phyloP scores from a whole-genome alignment of 2,888 invertebrate species.

The Trimorus sp. region DNA sequence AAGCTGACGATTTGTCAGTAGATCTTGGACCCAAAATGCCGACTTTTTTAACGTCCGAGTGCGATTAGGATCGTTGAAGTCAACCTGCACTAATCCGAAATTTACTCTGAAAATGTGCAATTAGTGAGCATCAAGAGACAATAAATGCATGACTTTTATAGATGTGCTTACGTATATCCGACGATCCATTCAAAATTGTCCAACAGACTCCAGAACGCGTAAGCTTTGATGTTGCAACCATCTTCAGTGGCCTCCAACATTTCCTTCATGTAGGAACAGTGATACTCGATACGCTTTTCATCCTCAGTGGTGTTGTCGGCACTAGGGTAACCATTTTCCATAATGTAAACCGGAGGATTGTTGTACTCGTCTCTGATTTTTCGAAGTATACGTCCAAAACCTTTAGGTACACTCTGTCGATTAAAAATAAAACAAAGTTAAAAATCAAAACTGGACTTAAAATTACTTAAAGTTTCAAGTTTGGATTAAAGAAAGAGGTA shows the following conservation, averaged over 20 bases:
- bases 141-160: no score
- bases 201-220: conserved; percentile 85
- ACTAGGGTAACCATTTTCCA: conserved; percentile 80
- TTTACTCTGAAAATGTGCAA: conserved; percentile 69
- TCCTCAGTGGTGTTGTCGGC: conserved; percentile 63
- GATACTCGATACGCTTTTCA: conserved; percentile 17
- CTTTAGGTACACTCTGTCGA: conserved; percentile 79
- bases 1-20: conserved; percentile 82
- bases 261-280: conserved; percentile 49
- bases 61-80: conserved; percentile 84
- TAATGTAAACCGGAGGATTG: conserved; percentile 76
- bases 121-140: conserved; percentile 80
- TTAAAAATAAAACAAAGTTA: no score
- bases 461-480: no score
- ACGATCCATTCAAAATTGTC: conserved; percentile 86
- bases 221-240: conserved; percentile 82
- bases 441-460: no score
- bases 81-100: conserved; percentile 87
- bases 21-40: conserved; percentile 83
- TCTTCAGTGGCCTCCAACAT: conserved; percentile 47
- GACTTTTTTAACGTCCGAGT: conserved; percentile 86
- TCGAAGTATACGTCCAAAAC: conserved; percentile 78
- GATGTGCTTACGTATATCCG: conserved; percentile 83
- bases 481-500: no score
- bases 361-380: conserved; percentile 79